Conservation (phyloP, 2,797 vertebrate genomes). For the Halcyon badia region DNA sequence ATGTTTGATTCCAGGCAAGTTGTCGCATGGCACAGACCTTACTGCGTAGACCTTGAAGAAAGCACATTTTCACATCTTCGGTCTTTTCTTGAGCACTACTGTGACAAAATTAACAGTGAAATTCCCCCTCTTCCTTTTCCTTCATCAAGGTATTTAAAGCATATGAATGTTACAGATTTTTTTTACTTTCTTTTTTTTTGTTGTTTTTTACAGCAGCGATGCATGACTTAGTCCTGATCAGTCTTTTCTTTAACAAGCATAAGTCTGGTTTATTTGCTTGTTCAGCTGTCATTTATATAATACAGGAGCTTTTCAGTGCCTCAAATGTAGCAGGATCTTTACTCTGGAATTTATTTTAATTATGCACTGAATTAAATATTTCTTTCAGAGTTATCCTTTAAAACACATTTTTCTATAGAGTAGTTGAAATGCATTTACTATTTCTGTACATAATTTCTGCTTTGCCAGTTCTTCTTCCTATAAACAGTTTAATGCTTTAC, state of each 20-base stretch:
- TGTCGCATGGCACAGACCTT: conserved; percentile 88
- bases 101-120: conserved; percentile 89
- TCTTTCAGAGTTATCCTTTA: neutral
- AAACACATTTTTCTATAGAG: neutral
- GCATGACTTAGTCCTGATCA: neutral
- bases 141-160: conserved; percentile 82
- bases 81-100: conserved; percentile 88
- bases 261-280: neutral
- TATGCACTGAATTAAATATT: neutral
- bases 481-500: neutral
- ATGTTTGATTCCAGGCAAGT: conserved; percentile 82
- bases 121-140: conserved; percentile 87
- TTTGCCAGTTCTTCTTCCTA: neutral
- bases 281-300: neutral
- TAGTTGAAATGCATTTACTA: neutral
- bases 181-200: no score
- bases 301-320: neutral
- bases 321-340: neutral
- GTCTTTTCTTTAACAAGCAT: neutral
- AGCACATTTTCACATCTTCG: conserved; percentile 88
- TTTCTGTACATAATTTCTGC: neutral
- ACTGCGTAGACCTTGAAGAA: conserved; percentile 88
- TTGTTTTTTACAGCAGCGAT: neutral
- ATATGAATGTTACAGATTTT: neutral
- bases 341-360: neutral